phyloP scores from a whole-genome alignment of 2,113 vertebrate genomes.

The Hippocampus abdominalis region DNA sequence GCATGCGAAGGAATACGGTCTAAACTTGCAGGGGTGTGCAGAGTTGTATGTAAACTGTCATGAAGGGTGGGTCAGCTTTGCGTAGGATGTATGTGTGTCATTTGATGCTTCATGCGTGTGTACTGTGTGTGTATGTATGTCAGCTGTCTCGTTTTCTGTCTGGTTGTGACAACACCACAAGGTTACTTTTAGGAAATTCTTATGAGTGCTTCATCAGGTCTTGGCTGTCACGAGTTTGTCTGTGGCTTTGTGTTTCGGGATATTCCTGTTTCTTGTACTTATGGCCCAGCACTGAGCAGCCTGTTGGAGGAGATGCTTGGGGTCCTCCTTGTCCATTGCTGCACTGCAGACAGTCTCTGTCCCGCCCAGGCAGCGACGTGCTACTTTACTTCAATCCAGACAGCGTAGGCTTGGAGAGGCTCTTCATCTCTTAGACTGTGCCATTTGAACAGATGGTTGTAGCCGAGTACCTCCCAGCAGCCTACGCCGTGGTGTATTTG shows the following conservation, averaged over 20 bases:
- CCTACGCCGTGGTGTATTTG: slow-evolving; percentile 16
- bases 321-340: slow-evolving; percentile 54
- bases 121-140: slow-evolving; percentile 1
- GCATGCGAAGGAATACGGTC: background rate
- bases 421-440: slow-evolving; percentile 28
- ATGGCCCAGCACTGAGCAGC: slow-evolving; percentile 35
- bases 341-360: slow-evolving; percentile 61
- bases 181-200: slow-evolving; percentile 50
- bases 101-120: slow-evolving; percentile 34
- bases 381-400: slow-evolving; percentile 40
- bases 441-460: slow-evolving; percentile 52
- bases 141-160: slow-evolving; percentile 10
- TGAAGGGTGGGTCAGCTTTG: slow-evolving; percentile 24
- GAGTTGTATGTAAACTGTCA: slow-evolving; percentile 46
- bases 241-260: slow-evolving; percentile 32
- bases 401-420: slow-evolving; percentile 42
- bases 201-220: slow-evolving; percentile 15
- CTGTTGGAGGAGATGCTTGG: slow-evolving; percentile 41
- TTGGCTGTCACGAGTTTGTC: slow-evolving; percentile 33
- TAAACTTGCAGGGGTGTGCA: slow-evolving; percentile 42
- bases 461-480: slow-evolving; percentile 33
- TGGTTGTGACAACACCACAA: slow-evolving; percentile 17
- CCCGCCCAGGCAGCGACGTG: slow-evolving; percentile 22
- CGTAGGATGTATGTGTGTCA: slow-evolving; percentile 31
- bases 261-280: slow-evolving; percentile 3